These are phyloP conservation scores for Thermophis baileyi DNA, from an alignment of 2,113 vertebrate species.

Conservation along the genomic window DNA sequence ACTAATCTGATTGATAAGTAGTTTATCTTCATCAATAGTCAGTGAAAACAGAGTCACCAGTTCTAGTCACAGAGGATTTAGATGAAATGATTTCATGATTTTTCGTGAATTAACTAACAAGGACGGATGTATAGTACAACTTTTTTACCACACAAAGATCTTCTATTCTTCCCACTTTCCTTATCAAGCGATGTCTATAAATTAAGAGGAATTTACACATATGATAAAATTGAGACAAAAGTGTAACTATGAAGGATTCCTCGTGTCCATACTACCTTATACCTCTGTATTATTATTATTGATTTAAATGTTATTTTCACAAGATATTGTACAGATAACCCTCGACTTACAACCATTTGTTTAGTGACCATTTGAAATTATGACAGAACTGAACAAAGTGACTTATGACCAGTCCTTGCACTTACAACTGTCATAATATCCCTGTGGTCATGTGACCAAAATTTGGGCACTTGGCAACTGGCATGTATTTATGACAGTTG, in stretches of 20 bases:
- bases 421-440: background rate
- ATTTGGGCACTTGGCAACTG: background rate
- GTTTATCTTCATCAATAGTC: background rate
- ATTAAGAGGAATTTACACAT: conserved; percentile 39
- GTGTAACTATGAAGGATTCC: conserved; percentile 44
- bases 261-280: background rate
- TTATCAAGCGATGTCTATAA: background rate
- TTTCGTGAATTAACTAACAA: background rate
- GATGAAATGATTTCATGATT: background rate
- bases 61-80: background rate
- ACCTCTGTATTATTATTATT: background rate
- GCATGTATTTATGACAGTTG: background rate
- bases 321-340: background rate
- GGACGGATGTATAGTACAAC: background rate
- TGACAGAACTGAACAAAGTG: background rate
- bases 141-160: background rate
- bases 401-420: background rate
- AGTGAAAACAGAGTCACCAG: background rate
- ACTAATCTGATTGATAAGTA: background rate
- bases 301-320: background rate
- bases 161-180: conserved; percentile 16
- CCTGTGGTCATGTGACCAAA: background rate
- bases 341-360: background rate
- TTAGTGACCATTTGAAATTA: background rate
- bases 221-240: conserved; percentile 53